These are phyloP conservation scores for Spheniscus mendiculus DNA, from an alignment of 2,113 vertebrate genomes.

Conservation along the genomic window DNA sequence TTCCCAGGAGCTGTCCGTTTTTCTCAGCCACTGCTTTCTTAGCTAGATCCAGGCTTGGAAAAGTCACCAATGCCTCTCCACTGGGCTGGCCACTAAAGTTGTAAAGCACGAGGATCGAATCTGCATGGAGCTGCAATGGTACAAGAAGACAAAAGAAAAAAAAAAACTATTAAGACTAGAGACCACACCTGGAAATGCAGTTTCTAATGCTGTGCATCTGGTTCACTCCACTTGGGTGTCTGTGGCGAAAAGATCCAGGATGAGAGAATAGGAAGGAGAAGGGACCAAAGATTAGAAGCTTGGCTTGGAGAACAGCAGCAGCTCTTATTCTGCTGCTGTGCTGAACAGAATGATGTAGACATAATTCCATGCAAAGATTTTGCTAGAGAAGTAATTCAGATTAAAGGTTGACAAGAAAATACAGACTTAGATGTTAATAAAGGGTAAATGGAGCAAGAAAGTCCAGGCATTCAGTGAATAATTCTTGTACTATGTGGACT, in stretches of 20 bases:
- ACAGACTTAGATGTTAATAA: background rate
- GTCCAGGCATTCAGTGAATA: background rate
- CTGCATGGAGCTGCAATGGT: conserved; percentile 82
- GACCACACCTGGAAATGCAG: background rate
- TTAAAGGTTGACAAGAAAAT: background rate
- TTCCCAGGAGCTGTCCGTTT: conserved; percentile 79
- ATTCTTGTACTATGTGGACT: background rate
- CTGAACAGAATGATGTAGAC: background rate
- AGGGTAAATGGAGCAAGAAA: background rate
- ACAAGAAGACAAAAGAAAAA: background rate
- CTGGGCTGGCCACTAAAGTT: conserved; percentile 89
- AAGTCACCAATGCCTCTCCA: conserved; percentile 89
- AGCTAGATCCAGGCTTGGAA: conserved; percentile 85
- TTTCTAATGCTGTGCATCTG: background rate
- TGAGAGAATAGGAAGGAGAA: background rate
- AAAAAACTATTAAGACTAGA: background rate
- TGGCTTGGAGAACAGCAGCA: background rate
- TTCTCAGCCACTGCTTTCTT: conserved; percentile 83
- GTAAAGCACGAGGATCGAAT: conserved; percentile 86
- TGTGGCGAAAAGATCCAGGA: background rate
- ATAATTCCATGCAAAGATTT: background rate
- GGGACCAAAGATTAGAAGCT: background rate
- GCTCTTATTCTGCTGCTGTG: background rate
- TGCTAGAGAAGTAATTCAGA: background rate
- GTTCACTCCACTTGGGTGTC: background rate